Evolutionary conservation across 2,888 invertebrate genomes (phyloP).

Genomic region (Drosophila falleni): DNA sequence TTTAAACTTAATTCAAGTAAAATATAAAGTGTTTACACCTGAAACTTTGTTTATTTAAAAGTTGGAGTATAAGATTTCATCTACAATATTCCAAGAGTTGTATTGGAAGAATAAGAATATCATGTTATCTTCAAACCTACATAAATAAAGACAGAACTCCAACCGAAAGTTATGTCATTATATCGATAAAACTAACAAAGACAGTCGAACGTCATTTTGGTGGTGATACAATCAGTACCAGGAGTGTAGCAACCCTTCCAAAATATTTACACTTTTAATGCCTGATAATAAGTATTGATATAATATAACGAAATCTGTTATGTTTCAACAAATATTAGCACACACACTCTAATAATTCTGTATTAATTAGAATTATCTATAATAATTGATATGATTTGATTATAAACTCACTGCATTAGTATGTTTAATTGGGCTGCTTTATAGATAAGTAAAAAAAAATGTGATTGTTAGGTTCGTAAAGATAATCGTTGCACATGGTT

Average conservation of each 20-base stretch:
- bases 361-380: slow-evolving; percentile 14
- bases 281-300: slow-evolving; percentile 16
- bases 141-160: not conserved
- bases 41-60: not conserved
- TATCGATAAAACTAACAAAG: slow-evolving; percentile 29
- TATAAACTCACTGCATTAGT: slow-evolving; percentile 2
- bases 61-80: not conserved
- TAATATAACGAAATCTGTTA: slow-evolving; percentile 17
- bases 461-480: slow-evolving; percentile 6
- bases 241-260: not conserved
- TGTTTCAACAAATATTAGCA: not conserved
- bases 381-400: slow-evolving; percentile 11
- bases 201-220: not conserved
- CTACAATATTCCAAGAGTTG: not conserved
- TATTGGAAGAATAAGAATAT: not conserved
- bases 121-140: not conserved
- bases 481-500: slow-evolving; percentile 12
- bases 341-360: not conserved
- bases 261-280: not conserved
- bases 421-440: slow-evolving; percentile 2
- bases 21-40: not conserved
- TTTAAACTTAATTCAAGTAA: not conserved
- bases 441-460: slow-evolving; percentile 4
- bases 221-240: not conserved
- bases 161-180: slow-evolving; percentile 1